Percentiles rank a stretch among this genome's conserved stretches.
phyloP scores from a whole-genome alignment of 2,888 invertebrate species.

The Dimorphilus gyrociliatus region DNA sequence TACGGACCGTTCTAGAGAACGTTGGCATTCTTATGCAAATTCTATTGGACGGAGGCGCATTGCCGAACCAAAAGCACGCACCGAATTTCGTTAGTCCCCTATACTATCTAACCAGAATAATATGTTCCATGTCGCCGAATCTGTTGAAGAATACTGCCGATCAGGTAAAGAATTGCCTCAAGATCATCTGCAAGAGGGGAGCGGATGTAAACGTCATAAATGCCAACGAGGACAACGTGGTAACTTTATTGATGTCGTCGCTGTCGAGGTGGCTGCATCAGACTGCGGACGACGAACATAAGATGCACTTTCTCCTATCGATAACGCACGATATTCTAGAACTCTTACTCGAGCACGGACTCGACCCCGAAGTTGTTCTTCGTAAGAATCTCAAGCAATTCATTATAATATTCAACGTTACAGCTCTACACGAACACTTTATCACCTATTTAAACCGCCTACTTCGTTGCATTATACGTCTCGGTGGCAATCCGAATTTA shows the following conservation, averaged over 20 bases:
- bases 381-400: constrained; percentile 13
- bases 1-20: constrained; percentile 12
- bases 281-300: too few species aligned
- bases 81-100: constrained; percentile 13
- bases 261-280: constrained; percentile 13
- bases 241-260: constrained; percentile 11
- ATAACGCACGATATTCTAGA: too few species aligned
- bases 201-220: constrained; percentile 13
- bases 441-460: constrained; percentile 11
- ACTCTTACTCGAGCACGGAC: constrained; percentile 10
- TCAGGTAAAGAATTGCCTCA: constrained; percentile 9
- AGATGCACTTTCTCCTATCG: too few species aligned
- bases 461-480: constrained; percentile 9
- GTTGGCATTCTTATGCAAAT: constrained; percentile 18
- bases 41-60: constrained; percentile 15
- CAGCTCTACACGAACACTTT: constrained; percentile 10
- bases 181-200: constrained; percentile 9
- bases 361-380: constrained; percentile 12
- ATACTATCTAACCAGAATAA: constrained; percentile 12
- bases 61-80: constrained; percentile 11
- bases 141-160: constrained; percentile 9
- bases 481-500: constrained; percentile 11
- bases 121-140: constrained; percentile 13
- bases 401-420: constrained; percentile 14
- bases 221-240: constrained; percentile 12